A percentile compares a stretch with the other conserved stretches of the same genome.
Evolutionary conservation across 2,113 vertebrate species (phyloP).

Genomic region (Azemiops feae): DNA sequence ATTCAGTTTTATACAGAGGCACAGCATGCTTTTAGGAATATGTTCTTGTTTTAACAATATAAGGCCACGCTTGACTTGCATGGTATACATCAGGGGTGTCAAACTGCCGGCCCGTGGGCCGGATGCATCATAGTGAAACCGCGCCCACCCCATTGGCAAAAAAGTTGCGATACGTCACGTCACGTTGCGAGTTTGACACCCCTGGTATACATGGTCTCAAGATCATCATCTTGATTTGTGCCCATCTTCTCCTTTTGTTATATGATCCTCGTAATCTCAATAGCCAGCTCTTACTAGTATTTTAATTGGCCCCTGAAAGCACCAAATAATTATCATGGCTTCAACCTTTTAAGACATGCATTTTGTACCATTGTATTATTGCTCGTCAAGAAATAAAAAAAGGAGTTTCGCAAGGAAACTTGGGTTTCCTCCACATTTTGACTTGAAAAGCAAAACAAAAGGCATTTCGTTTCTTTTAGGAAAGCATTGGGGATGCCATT

Average conservation of each 20-base stretch:
- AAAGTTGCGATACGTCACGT: no score
- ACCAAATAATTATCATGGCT: conserved; percentile 38
- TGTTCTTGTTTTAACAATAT: conserved; percentile 61
- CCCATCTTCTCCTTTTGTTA: conserved; percentile 34
- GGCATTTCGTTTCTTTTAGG: conserved; percentile 8
- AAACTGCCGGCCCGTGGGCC: no score
- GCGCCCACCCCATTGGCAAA: no score
- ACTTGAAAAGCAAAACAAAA: background rate
- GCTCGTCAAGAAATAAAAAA: conserved; percentile 44
- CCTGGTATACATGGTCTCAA: conserved; percentile 10
- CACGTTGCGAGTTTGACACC: no score
- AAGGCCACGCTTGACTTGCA: conserved; percentile 72
- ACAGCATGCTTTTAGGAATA: conserved; percentile 40
- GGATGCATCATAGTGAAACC: no score
- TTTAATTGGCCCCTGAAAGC: conserved; percentile 36
- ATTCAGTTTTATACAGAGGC: conserved; percentile 40
- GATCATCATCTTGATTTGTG: conserved; percentile 52
- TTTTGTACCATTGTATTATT: conserved; percentile 35
- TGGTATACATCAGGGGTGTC: conserved; percentile 25
- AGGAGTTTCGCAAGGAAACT: conserved; percentile 32
- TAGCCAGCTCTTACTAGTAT: conserved; percentile 11
- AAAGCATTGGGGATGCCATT: conserved; percentile 37
- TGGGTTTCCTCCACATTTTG: conserved; percentile 42
- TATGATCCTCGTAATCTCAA: conserved; percentile 31
- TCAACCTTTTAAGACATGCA: conserved; percentile 49